phyloP scores from a whole-genome alignment of 2,797 vertebrate species.

The Xenopus petersii region DNA sequence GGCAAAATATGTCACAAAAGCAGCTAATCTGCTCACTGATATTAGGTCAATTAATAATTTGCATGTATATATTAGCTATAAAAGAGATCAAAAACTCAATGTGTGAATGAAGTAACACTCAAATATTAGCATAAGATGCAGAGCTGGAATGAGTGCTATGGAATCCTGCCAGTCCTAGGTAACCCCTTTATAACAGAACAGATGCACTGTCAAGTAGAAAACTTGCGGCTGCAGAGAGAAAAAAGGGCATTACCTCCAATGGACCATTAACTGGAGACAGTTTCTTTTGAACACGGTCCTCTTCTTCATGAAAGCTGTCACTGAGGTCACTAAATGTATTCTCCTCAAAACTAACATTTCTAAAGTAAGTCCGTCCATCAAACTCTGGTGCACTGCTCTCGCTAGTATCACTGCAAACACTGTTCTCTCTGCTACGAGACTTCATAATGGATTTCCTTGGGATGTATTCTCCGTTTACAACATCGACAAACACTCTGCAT shows the following conservation, averaged over 20 bases:
- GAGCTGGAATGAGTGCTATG: too few species aligned
- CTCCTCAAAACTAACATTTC: conserved; percentile 82
- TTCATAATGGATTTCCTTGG: conserved; percentile 96
- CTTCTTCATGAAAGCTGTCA: conserved; percentile 76
- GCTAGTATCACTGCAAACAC: conserved; percentile 92
- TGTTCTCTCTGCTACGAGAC: conserved; percentile 93
- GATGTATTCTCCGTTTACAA: conserved; percentile 88
- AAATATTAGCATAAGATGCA: too few species aligned
- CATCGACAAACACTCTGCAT: conserved; percentile 87
- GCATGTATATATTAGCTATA: too few species aligned
- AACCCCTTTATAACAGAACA: too few species aligned
- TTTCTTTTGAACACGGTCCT: conserved; percentile 67
- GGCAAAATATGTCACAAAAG: too few species aligned
- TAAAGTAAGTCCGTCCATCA: conserved; percentile 74
- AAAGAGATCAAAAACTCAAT: too few species aligned
- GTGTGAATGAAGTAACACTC: too few species aligned
- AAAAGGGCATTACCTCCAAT: conserved; percentile 69
- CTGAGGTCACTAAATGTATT: conserved; percentile 76
- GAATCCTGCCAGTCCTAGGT: too few species aligned
- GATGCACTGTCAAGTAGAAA: too few species aligned
- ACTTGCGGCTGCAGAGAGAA: too few species aligned
- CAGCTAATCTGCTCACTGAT: too few species aligned
- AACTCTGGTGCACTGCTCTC: conserved; percentile 87
- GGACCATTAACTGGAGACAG: conserved; percentile 61
- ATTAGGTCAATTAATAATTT: too few species aligned